Percentiles rank a stretch among this genome's conserved stretches.
These are phyloP conservation scores for Oxystoma pomonae DNA, from an alignment of 2,888 invertebrate genomes.

Conservation along the genomic window DNA sequence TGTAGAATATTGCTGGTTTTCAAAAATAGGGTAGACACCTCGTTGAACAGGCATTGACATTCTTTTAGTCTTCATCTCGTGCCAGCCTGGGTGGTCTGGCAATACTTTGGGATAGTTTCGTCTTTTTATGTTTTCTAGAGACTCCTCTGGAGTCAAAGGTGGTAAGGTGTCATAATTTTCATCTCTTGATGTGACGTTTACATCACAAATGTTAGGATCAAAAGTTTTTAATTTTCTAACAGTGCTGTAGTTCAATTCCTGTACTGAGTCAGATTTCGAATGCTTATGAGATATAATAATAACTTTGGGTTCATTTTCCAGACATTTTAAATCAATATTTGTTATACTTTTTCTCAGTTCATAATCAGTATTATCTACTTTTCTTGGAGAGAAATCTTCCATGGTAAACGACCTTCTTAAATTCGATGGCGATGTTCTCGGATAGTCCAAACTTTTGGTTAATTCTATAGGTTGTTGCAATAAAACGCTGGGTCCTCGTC, in stretches of 20 bases:
- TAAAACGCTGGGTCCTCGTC: constrained; percentile 66
- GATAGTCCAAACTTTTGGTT: constrained; percentile 58
- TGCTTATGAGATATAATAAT: constrained; percentile 60
- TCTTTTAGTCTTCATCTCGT: constrained; percentile 50
- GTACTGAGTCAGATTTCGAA: constrained; percentile 66
- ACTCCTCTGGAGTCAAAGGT: constrained; percentile 62
- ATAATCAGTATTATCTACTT: constrained; percentile 24
- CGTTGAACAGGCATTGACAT: constrained; percentile 59
- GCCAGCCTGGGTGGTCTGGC: constrained; percentile 63
- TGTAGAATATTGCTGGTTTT: constrained; percentile 32
- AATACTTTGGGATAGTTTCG: constrained; percentile 82
- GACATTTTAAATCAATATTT: constrained; percentile 40
- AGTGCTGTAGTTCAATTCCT: constrained; percentile 46
- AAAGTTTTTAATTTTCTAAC: constrained; percentile 44
- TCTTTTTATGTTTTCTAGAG: constrained; percentile 67
- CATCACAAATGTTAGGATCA: constrained; percentile 51
- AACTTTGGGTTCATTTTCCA: constrained; percentile 35
- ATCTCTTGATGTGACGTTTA: constrained; percentile 74
- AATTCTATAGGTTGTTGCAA: constrained; percentile 75
- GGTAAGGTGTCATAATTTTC: constrained; percentile 47
- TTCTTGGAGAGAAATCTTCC: constrained; percentile 42
- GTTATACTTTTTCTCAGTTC: constrained; percentile 39
- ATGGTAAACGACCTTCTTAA: constrained; percentile 50
- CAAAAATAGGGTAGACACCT: constrained; percentile 39
- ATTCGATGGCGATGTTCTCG: constrained; percentile 34